Evolutionary conservation across 1,140 invertebrate genomes (phyloP), one percentile per base, ranked within the genome.

Genomic region (Dinoponera quadriceps): DNA sequence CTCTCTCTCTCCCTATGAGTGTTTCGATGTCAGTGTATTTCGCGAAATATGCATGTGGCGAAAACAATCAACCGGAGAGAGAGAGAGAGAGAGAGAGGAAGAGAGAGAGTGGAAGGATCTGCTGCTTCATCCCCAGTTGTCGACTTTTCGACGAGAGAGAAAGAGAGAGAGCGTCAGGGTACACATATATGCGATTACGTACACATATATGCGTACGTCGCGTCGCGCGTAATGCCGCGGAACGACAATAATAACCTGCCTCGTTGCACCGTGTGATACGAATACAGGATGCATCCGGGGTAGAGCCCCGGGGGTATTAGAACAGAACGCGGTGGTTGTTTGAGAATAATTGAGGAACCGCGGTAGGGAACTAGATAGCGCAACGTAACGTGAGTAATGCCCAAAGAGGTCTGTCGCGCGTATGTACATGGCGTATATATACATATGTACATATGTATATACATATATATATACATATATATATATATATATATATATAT

Each of bases 341-440:
- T 90, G 89, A 91, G 90, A 91, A 91, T 92, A 92, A 92, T 92
- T 91, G 90, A 85, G 88, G 90, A 91, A 90, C 90, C 84, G 84
- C 82, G 81, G 73, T 27, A 62, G 86, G 83, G 51, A 77, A 63
- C 59, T 51, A 81, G 83, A 86, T 87, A 84, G 81, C 57, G 80
- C 71, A 68, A 73, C 69, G 78, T 77, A 85, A 81, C 69, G 75
- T 63, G 85, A 86, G 82, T 90, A 90, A 92, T 80, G 84, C 78
- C 83, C 84, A 82, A 90, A 90, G 82, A 90, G 82, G 68, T 59
- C 51, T 68, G 54, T 65, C 60, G 73, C 29, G 38, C 29, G 54
- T 68, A 38, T 38, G 25, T 65, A 27, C 38, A 44, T 7, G 0
- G 11, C 11, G 11, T 68, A 71, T 13, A 13, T 27, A 22, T 51